Evolutionary conservation across 1,140 invertebrate species (phyloP).

Genomic region (Orchesella cincta): DNA sequence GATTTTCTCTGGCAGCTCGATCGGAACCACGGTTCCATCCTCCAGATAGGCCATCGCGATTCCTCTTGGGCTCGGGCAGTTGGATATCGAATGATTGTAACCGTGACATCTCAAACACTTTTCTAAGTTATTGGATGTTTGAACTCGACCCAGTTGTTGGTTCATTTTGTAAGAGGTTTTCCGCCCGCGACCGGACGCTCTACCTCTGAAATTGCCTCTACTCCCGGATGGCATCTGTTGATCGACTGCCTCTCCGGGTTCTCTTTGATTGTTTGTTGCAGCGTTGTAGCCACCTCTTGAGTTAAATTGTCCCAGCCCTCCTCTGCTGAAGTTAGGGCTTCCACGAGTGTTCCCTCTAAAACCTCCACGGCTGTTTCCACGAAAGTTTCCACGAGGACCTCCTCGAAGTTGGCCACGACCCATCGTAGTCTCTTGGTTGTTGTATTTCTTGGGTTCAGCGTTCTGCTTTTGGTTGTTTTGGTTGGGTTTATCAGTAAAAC

Average conservation of each 20-base stretch:
- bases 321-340: not conserved
- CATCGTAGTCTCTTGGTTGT: no score
- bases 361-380: not conserved
- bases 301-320: not conserved
- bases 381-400: no score
- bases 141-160: not conserved
- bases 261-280: not conserved
- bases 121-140: no score
- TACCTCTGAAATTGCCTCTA: not conserved
- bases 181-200: not conserved
- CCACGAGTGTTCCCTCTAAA: not conserved
- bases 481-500: no score
- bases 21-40: not conserved
- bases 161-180: not conserved
- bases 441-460: no score
- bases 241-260: not conserved
- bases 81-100: not conserved
- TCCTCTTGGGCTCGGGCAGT: not conserved
- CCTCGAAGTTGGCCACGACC: no score
- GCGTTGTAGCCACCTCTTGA: not conserved
- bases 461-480: not conserved
- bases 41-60: not conserved
- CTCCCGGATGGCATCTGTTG: not conserved
- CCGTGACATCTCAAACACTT: not conserved
- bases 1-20: not conserved